These are phyloP conservation scores for Nasua narica DNA, from an alignment of 2,797 vertebrate genomes.

Conservation along the genomic window DNA sequence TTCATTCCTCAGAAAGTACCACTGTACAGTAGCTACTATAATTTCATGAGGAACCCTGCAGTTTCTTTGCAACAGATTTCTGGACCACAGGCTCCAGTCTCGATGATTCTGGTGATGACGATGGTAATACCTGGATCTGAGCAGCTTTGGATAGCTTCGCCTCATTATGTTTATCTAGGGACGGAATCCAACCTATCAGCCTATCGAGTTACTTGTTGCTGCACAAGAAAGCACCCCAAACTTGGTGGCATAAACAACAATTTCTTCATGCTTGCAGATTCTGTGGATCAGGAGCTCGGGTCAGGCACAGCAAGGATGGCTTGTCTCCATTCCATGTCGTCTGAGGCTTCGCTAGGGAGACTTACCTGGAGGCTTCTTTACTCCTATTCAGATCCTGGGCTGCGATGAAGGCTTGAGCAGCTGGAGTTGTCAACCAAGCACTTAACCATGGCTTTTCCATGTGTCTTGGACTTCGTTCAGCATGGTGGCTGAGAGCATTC, in stretches of 20 bases:
- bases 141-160: background rate
- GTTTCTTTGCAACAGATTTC: background rate
- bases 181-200: background rate
- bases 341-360: background rate
- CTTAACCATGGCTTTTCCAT: background rate
- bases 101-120: background rate
- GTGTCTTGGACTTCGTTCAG: background rate
- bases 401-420: background rate
- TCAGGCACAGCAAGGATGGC: background rate
- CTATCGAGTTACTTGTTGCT: background rate
- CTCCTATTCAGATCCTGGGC: background rate
- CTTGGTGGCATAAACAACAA: background rate
- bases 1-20: background rate
- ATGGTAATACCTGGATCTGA: background rate
- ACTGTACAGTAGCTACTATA: background rate
- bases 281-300: background rate
- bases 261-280: background rate
- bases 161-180: background rate
- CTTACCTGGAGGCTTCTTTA: background rate
- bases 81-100: background rate
- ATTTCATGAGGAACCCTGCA: background rate
- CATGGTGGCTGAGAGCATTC: background rate
- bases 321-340: background rate
- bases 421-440: background rate
- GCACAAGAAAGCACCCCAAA: background rate